Evolutionary conservation across 2,797 vertebrate genomes (phyloP).

Genomic region (Sebastes iracundus): DNA sequence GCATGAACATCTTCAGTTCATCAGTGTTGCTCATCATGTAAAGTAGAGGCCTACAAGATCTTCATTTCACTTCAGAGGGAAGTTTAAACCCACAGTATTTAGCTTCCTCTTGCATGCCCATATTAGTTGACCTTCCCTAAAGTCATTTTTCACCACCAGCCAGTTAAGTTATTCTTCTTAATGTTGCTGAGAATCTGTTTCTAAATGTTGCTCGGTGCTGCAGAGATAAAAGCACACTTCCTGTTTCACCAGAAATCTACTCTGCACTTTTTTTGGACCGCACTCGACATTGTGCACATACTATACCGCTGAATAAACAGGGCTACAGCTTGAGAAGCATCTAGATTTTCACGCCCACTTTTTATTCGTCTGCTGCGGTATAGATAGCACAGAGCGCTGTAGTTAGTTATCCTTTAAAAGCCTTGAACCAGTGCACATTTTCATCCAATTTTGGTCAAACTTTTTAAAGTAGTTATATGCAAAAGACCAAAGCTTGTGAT

Average conservation of each 20-base stretch:
- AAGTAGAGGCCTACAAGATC: constrained; percentile 26
- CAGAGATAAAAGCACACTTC: constrained; percentile 75
- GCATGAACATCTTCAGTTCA: constrained; percentile 60
- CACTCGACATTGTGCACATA: constrained; percentile 44
- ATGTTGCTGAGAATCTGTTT: constrained; percentile 43
- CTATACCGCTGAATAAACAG: constrained; percentile 39
- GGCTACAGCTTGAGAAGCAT: constrained; percentile 29
- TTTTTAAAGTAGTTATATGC: constrained; percentile 13
- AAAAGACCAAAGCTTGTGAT: constrained; percentile 29
- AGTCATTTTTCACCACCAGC: neutral
- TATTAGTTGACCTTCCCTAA: constrained; percentile 7
- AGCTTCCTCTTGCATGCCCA: constrained; percentile 50
- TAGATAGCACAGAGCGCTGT: neutral
- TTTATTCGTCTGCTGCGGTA: constrained; percentile 4
- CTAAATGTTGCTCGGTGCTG: constrained; percentile 61
- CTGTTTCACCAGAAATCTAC: constrained; percentile 78
- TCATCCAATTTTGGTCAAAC: constrained; percentile 32
- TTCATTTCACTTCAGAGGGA: constrained; percentile 37
- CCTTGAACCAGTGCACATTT: neutral
- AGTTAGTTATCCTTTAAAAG: neutral
- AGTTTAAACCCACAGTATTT: constrained; percentile 31
- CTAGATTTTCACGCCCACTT: constrained; percentile 30
- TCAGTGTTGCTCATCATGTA: constrained; percentile 69
- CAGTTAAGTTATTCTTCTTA: constrained; percentile 8
- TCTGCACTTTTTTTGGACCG: constrained; percentile 54